Conservation (phyloP, 2,113 vertebrate species). For the Clupea harengus region DNA sequence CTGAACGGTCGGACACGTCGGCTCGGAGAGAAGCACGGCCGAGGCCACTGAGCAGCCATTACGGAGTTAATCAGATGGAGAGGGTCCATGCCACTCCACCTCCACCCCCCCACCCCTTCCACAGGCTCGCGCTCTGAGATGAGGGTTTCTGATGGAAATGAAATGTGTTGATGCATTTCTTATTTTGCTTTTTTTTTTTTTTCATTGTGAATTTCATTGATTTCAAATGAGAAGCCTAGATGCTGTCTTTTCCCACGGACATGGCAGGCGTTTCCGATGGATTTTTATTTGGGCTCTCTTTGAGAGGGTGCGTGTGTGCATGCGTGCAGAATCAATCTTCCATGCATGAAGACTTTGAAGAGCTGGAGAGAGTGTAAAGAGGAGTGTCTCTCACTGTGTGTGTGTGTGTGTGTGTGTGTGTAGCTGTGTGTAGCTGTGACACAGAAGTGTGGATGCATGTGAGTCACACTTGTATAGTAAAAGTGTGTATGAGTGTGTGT, state of each 20-base stretch:
- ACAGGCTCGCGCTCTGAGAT: background rate
- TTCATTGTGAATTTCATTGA: background rate
- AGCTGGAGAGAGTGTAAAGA: background rate
- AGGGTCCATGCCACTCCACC: background rate
- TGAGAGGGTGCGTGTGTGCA: background rate
- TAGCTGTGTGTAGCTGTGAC: background rate
- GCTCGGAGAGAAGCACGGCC: background rate
- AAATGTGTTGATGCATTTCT: background rate
- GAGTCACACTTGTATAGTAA: background rate
- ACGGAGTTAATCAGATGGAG: slow-evolving; percentile 15
- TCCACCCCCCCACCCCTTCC: background rate
- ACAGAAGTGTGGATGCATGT: background rate
- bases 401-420: background rate
- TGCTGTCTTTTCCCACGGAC: slow-evolving; percentile 10
- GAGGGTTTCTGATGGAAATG: background rate
- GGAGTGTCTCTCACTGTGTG: background rate
- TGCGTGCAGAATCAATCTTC: slow-evolving; percentile 4
- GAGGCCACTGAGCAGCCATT: background rate
- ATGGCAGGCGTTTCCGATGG: slow-evolving; percentile 1
- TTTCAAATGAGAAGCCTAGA: background rate
- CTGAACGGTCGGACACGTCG: background rate
- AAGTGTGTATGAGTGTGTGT: background rate
- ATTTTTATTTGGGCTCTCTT: slow-evolving; percentile 9
- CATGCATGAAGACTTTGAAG: background rate
- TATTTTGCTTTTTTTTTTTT: background rate